Conservation (phyloP, 2,888 invertebrate species). For the Calliphora vomitoria region DNA sequence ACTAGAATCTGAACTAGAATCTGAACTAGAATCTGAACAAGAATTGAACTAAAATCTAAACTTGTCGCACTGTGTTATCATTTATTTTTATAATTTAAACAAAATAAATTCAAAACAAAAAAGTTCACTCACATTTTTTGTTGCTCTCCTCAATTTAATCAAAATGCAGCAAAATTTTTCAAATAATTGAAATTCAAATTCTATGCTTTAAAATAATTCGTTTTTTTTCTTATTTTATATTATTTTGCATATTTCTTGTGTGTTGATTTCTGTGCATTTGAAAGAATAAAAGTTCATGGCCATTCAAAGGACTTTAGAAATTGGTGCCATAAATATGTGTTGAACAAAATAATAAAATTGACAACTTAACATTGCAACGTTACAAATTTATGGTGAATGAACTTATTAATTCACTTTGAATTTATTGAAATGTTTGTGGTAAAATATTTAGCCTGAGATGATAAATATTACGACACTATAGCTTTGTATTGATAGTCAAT, state of each 20-base stretch:
- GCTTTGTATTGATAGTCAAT: too few species aligned
- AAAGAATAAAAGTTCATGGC: conserved; percentile 60
- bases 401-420: too few species aligned
- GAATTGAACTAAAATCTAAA: too few species aligned
- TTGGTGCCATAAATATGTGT: conserved; percentile 35
- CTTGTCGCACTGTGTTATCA: background rate
- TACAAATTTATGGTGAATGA: conserved; percentile 9
- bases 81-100: background rate
- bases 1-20: too few species aligned
- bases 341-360: background rate
- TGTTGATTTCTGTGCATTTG: conserved; percentile 27
- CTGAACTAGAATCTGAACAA: too few species aligned
- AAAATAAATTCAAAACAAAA: conserved; percentile 16
- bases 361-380: background rate
- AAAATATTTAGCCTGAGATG: too few species aligned
- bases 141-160: conserved; percentile 27
- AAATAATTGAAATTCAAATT: conserved; percentile 65
- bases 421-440: too few species aligned
- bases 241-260: conserved; percentile 52
- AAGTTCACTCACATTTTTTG: conserved; percentile 62
- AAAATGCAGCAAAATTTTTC: conserved; percentile 48
- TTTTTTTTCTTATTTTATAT: conserved; percentile 33
- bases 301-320: conserved; percentile 38
- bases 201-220: conserved; percentile 16
- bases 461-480: too few species aligned